Base-by-base conservation (phyloP, 2,888 invertebrate species). In the Eupsilia transversa region DNA sequence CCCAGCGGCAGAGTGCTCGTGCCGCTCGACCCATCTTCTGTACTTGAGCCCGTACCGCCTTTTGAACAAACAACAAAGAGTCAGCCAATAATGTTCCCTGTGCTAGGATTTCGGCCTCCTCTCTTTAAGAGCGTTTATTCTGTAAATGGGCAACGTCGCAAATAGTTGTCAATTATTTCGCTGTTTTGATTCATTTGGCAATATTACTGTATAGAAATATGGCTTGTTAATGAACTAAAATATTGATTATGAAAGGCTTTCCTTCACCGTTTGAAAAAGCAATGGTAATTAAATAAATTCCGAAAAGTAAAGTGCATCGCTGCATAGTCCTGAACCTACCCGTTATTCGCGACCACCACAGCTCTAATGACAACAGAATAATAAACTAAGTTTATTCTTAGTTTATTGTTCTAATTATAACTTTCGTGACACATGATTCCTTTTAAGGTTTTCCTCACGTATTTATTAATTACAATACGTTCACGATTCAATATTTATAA, bases 41-140 rank as follows among this genome's bases (percentile, higher is more conserved):
- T 96, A 90, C 97, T 97, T 46, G 97, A 97, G 64, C 97, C 97
- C 68, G 97, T 96, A 57, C 97, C 97, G 71, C 95, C 96, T 95
- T 30, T 30, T 33, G 4, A 38, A 79, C 33, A 82, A 38, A 75
- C 6, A n/a, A 56, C 23, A 63, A 17, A 38, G 17, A 41, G 23
- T 57, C 20, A 63, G 12, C 33, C 14, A 35, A 57, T 17, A 65
- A 33, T n/a, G n/a, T 59, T n/a, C 6, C 17, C n/a, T 59, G 10
- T 59, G 17, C 33, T 65, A 56, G 33, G 30, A n/a, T 56, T 5
- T 56, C 23, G 5, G 10, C 30, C 10, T 59, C 57, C 9, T 33
- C 17, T 33, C 17, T 56, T 64, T 64, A 17, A 23, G 4, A 23
- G 23, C n/a, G n/a, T n/a, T n/a, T n/a, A n/a, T n/a, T n/a, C n/a